Percentiles rank a stretch among this genome's conserved stretches.
Conservation (phyloP, 2,888 invertebrate genomes). For the Agonopterix subpropinquella region DNA sequence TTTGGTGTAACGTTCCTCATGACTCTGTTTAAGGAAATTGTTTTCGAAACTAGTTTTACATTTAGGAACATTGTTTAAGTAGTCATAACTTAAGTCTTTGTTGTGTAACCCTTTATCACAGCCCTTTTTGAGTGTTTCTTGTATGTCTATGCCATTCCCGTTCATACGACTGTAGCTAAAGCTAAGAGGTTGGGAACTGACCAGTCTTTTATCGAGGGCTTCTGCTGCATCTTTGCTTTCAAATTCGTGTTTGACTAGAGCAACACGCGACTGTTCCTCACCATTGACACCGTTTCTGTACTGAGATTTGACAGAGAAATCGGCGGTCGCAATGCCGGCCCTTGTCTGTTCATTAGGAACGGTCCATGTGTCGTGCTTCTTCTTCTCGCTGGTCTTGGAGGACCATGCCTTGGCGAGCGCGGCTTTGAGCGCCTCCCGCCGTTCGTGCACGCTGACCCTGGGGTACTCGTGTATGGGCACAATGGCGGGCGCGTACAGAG, state of each 20-base stretch:
- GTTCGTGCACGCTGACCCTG: constrained; percentile 73
- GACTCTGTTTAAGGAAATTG: constrained; percentile 66
- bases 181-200: constrained; percentile 50
- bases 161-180: constrained; percentile 53
- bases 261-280: constrained; percentile 56
- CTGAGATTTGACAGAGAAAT: constrained; percentile 49
- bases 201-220: constrained; percentile 43
- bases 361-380: constrained; percentile 67
- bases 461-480: constrained; percentile 78
- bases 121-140: constrained; percentile 69
- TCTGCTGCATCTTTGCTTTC: constrained; percentile 59
- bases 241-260: constrained; percentile 62
- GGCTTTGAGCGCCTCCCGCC: constrained; percentile 69
- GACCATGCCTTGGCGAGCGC: constrained; percentile 71
- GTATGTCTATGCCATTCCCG: constrained; percentile 63
- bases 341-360: constrained; percentile 56
- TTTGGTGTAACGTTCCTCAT: constrained; percentile 63
- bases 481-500: constrained; percentile 70
- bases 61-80: constrained; percentile 72
- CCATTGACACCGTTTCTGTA: constrained; percentile 39
- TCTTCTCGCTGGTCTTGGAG: constrained; percentile 60
- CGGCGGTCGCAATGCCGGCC: constrained; percentile 49
- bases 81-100: constrained; percentile 64
- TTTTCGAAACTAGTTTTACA: constrained; percentile 71
- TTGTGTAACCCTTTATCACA: constrained; percentile 70